Evolutionary conservation across 2,113 vertebrate genomes (phyloP), one percentile per base, ranked within the genome.

Genomic region (Verasper variegatus): DNA sequence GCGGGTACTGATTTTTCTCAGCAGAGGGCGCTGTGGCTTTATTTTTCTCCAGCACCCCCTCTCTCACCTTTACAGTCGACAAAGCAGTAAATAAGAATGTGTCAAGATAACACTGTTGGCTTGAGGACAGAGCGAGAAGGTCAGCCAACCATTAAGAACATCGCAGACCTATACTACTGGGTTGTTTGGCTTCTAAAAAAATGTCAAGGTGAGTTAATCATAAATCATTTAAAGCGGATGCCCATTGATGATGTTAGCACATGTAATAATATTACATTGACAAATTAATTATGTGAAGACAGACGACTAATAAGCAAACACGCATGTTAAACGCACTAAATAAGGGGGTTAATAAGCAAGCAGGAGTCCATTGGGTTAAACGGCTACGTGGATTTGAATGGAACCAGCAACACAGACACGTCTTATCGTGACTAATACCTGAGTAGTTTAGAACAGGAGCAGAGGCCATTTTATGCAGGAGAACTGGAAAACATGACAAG

Each of bases 381-480:
- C 18, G 61, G 24, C 60, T 40, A 55, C 61, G 35, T 21, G 37
- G 54, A 55, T 55, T 59, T 67, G 52, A 55, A 51, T 63, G 23
- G 47, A 26, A 61, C 2, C 66, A 68, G 57, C 51, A 71, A 54
- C 23, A 68, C 69, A 75, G 11, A 84, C 61, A 73, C 11, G 15
- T 78, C 49, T 40, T 56, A 26, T 42, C 54, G 20, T 58, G 74
- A 77, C 80, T 92, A 59, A 89, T 99, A 99, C 97, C 97, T 99
- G 91, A 94, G 59, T 89, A 94, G 94, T 94, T 96, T 92, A 98
- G 94, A 87, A 91, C 94, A 81, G 96, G 96, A 72, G 96, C 96
- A 68, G 97, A 98, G 83, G 96, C 95, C 85, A 95, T 96, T 97
- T 97, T 97, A 96, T 94, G 95, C 91, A 95, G 96, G 86, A 96